Base-by-base conservation (phyloP, 2,888 invertebrate genomes). In the Cephus pulcher region DNA sequence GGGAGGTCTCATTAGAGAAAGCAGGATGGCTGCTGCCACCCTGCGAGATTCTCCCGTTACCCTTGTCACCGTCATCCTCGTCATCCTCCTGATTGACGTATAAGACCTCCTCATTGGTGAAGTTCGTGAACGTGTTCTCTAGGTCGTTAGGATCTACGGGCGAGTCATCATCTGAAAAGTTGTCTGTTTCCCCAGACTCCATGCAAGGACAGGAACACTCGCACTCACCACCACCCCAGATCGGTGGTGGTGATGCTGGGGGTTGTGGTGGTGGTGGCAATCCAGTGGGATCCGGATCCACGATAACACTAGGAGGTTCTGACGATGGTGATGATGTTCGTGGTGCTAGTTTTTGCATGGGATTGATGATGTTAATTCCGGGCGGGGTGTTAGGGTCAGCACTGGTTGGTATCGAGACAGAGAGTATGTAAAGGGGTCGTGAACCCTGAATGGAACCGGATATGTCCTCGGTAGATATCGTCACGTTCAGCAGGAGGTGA, bases 401-500 rank as follows among this genome's bases (percentile, higher is more conserved):
- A 84, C 93, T 93, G 77, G 95, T 95, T 12, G 97, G 97, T 78
- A 97, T 95, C 81, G 95, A 95, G 80, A 97, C 95, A 87, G 97
- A 96, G 84, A 97, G 92, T 69, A 96, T 95, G 92, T 97, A 97
- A 82, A 97, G 93, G 75, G 95, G 95, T 88, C 94, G 94, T 86
- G 94, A 93, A 81, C 92, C 91, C 56, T 92, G 85, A n/a, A 92
- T 90, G 84, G 92, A 92, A 77, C 92, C 92, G 73, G 91, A 90
- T 82, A 92, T 93, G 80, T 93, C 93, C 87, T 96, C 96, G 73
- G 96, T 95, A 80, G 95, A 95, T 87, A 97, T 96, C 12, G 97
- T 96, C 84, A 97, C 93, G 92, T 97, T 97, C 81, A 97, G 95
- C 84, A 96, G 93, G 86, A 97, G 95, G 86, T 95, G 94, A 91